Conservation (phyloP, 2,888 invertebrate species). For the Cremastobaeus sp. region DNA sequence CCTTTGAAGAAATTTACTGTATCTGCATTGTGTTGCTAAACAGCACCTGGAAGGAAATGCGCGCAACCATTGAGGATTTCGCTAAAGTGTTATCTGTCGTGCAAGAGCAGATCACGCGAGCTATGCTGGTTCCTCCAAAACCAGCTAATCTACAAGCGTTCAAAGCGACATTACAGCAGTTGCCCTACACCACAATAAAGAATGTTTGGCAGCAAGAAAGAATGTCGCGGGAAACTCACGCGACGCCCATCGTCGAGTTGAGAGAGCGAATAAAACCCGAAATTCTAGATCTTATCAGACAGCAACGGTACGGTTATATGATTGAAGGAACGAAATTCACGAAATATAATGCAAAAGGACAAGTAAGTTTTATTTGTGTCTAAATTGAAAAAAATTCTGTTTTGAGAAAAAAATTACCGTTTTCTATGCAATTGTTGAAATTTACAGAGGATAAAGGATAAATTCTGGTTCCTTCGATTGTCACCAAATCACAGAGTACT, state of each 20-base stretch:
- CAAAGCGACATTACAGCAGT: constrained; percentile 84
- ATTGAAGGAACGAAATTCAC: constrained; percentile 96
- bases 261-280: constrained; percentile 95
- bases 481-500: constrained; percentile 97
- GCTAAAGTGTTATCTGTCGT: constrained; percentile 97
- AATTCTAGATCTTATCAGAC: constrained; percentile 92
- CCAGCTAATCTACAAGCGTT: constrained; percentile 90
- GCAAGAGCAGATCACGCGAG: constrained; percentile 93
- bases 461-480: constrained; percentile 96
- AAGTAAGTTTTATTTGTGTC: too few relatives aligned
- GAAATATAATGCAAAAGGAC: constrained; percentile 90
- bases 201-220: constrained; percentile 95
- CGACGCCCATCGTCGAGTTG: constrained; percentile 90
- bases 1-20: constrained; percentile 97
- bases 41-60: constrained; percentile 99
- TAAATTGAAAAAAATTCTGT: too few relatives aligned
- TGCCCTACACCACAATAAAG: constrained; percentile 95
- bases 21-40: constrained; percentile 94
- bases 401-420: too few relatives aligned
- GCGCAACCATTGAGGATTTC: constrained; percentile 97
- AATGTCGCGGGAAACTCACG: constrained; percentile 92
- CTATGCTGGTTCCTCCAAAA: constrained; percentile 85
- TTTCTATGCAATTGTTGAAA: too few relatives aligned
- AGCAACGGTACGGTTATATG: constrained; percentile 92
- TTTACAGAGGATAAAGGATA: constrained; percentile 93